phyloP scores from a whole-genome alignment of 2,888 invertebrate genomes.

The Yponomeuta malinellus region DNA sequence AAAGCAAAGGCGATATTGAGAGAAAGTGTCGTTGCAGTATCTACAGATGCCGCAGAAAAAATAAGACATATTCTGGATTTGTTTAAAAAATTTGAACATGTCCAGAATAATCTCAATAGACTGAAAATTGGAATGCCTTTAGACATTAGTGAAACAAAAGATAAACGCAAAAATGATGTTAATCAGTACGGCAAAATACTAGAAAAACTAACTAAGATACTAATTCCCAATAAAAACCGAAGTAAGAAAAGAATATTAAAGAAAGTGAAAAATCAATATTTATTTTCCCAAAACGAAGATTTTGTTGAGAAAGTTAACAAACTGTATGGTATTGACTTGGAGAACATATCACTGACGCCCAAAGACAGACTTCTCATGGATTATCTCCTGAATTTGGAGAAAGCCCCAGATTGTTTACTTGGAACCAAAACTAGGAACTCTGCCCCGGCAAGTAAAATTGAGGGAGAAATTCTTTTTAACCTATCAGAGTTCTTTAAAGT shows the following conservation, averaged over 20 bases:
- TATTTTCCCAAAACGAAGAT: constrained; percentile 27
- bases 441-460: constrained; percentile 30
- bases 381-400: constrained; percentile 49
- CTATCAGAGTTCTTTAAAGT: constrained; percentile 59
- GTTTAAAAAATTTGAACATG: constrained; percentile 47
- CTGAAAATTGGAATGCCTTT: constrained; percentile 27
- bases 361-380: constrained; percentile 59
- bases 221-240: constrained; percentile 41
- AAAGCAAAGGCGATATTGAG: constrained; percentile 20
- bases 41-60: constrained; percentile 39
- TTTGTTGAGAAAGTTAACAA: constrained; percentile 36
- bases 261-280: constrained; percentile 29
- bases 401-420: constrained; percentile 43
- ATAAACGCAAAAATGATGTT: constrained; percentile 26
- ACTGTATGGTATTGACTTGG: constrained; percentile 37
- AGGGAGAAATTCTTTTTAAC: constrained; percentile 52
- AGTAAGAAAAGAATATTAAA: constrained; percentile 34
- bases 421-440: constrained; percentile 23
- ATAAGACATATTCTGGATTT: constrained; percentile 48
- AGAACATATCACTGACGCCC: constrained; percentile 25
- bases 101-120: constrained; percentile 37
- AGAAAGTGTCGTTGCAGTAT: constrained; percentile 18
- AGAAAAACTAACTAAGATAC: constrained; percentile 50
- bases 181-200: constrained; percentile 45
- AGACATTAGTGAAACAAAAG: constrained; percentile 20